A percentile compares a stretch with the other conserved stretches of the same genome.
phyloP scores from a whole-genome alignment of 2,113 vertebrate genomes.

The Neogobius melanostomus region DNA sequence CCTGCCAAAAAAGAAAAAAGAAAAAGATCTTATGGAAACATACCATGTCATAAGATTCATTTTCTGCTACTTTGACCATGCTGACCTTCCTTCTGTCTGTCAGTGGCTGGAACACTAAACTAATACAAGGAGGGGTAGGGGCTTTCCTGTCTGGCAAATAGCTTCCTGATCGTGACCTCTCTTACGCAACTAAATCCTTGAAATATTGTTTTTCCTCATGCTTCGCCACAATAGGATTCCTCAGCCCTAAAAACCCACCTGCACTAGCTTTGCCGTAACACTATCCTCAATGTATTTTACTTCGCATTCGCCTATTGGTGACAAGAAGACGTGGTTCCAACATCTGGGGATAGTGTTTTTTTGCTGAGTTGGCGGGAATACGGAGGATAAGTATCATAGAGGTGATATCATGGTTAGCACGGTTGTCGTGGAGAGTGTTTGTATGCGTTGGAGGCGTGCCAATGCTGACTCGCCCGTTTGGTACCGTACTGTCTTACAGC shows the following conservation, averaged over 20 bases:
- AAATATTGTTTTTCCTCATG: constrained; percentile 11
- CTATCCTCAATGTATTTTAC: neutral
- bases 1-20: too few relatives aligned
- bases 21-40: neutral
- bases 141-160: constrained; percentile 54
- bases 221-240: neutral
- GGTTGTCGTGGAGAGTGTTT: constrained; percentile 7
- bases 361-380: constrained; percentile 34
- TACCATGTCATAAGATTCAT: neutral
- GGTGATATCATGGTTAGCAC: constrained; percentile 57
- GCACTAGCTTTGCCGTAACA: neutral
- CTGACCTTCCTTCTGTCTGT: constrained; percentile 36
- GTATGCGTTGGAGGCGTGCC: neutral
- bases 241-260: neutral
- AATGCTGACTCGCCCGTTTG: constrained; percentile 7
- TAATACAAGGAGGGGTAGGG: constrained; percentile 57
- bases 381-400: constrained; percentile 45
- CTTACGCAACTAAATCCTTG: constrained; percentile 25
- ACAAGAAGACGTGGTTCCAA: constrained; percentile 18
- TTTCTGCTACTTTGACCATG: constrained; percentile 14
- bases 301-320: constrained; percentile 24
- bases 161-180: constrained; percentile 43
- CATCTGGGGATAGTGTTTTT: constrained; percentile 61
- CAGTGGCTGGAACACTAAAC: constrained; percentile 32
- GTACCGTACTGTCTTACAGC: constrained; percentile 6